These are phyloP conservation scores for Halocaridina rubra DNA, from an alignment of 2,888 invertebrate species.

Conservation along the genomic window DNA sequence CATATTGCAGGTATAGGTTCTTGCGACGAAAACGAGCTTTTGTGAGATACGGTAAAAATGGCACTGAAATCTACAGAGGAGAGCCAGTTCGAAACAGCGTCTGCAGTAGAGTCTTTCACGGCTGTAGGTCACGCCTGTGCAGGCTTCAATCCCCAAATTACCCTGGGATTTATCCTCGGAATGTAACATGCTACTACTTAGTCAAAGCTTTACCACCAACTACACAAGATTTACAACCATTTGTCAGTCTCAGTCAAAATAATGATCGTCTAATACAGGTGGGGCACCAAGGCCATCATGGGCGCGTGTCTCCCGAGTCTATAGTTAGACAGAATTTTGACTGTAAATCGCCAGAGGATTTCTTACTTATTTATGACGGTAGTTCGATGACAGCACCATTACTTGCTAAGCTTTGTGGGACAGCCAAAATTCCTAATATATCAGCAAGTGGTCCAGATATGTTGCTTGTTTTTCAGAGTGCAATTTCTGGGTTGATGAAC, in stretches of 20 bases:
- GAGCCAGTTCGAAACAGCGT: conserved; percentile 81
- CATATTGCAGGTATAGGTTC: conserved; percentile 58
- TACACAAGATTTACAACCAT: conserved; percentile 24
- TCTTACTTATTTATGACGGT: conserved; percentile 58
- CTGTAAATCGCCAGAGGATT: conserved; percentile 49
- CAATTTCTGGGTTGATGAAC: conserved; percentile 77
- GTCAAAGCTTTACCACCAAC: conserved; percentile 49
- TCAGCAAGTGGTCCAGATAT: conserved; percentile 82
- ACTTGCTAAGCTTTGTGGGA: conserved; percentile 48
- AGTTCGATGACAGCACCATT: conserved; percentile 57
- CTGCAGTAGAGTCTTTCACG: conserved; percentile 81
- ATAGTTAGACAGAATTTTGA: conserved; percentile 39
- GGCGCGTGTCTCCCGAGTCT: conserved; percentile 48
- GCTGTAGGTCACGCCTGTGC: conserved; percentile 78
- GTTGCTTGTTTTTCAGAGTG: conserved; percentile 83
- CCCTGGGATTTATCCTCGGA: conserved; percentile 88
- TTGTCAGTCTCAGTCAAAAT: conserved; percentile 44
- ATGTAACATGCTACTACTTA: conserved; percentile 74
- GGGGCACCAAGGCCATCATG: conserved; percentile 39
- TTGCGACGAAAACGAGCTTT: conserved; percentile 63
- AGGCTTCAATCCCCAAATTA: conserved; percentile 90
- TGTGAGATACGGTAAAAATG: conserved; percentile 57
- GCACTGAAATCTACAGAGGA: conserved; percentile 78
- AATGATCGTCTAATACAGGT: conserved; percentile 59
- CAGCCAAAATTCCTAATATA: conserved; percentile 76